Evolutionary conservation across 1,140 invertebrate species (phyloP).

Genomic region (Meteorus sp.): DNA sequence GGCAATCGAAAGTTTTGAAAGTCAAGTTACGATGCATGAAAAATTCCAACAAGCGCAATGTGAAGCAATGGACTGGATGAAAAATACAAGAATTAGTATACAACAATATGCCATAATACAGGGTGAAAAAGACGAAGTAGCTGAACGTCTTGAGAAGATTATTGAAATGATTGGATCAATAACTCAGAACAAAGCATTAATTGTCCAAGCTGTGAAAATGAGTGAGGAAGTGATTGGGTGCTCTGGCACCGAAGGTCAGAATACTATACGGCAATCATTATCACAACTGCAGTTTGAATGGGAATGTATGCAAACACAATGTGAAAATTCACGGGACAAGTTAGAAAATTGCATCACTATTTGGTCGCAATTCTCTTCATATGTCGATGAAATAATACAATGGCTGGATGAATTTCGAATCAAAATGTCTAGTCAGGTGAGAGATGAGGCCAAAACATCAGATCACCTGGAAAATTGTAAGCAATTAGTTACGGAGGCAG

Average conservation of each 20-base stretch:
- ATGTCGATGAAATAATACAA: constrained; percentile 73
- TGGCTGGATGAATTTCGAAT: constrained; percentile 78
- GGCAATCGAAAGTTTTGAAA: constrained; percentile 71
- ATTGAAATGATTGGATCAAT: constrained; percentile 69
- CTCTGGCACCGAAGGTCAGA: constrained; percentile 85
- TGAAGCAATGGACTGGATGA: constrained; percentile 85
- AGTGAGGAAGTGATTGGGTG: constrained; percentile 78
- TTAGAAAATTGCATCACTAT: constrained; percentile 79
- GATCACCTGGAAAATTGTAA: constrained; percentile 79
- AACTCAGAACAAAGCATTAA: constrained; percentile 70
- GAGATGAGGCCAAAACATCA: constrained; percentile 77
- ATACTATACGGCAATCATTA: constrained; percentile 81
- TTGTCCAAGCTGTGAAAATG: constrained; percentile 74
- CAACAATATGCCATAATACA: constrained; percentile 84
- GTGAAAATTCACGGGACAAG: constrained; percentile 76
- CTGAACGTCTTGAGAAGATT: constrained; percentile 74
- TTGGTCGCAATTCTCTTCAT: constrained; percentile 84
- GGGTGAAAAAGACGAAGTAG: constrained; percentile 75
- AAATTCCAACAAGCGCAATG: constrained; percentile 81
- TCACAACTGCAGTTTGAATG: constrained; percentile 83
- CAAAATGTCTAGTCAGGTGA: constrained; percentile 67
- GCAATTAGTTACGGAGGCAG: constrained; percentile 75
- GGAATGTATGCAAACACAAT: constrained; percentile 81
- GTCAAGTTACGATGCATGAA: constrained; percentile 85
- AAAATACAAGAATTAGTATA: constrained; percentile 77